Percentiles rank a stretch among this genome's conserved stretches.
Evolutionary conservation across 2,797 vertebrate species (phyloP).

Genomic region (Falco biarmicus): DNA sequence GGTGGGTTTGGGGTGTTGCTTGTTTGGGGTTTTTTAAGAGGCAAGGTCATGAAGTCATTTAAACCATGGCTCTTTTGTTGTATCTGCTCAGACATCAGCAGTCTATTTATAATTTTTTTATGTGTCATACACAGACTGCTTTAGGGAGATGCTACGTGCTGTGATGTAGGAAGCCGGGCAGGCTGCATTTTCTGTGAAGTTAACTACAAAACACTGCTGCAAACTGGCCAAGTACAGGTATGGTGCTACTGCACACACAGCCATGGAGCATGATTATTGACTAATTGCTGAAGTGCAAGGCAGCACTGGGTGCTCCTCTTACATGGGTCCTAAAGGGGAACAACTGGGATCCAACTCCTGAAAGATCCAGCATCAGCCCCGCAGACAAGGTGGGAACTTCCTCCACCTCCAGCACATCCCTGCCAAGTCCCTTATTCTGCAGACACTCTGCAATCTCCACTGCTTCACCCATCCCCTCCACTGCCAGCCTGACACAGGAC

Average conservation of each 20-base stretch:
- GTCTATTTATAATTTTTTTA: slow-evolving; percentile 25
- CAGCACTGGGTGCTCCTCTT: background rate
- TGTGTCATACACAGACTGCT: background rate
- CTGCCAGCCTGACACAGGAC: background rate
- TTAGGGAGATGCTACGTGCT: background rate
- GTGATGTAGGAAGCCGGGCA: background rate
- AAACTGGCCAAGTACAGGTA: background rate
- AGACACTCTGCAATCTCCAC: background rate
- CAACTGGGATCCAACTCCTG: background rate
- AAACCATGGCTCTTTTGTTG: background rate
- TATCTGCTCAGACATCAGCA: background rate
- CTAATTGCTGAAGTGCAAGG: background rate
- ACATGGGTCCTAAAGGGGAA: background rate
- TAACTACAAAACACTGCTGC: slow-evolving; percentile 29
- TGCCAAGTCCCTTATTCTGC: background rate
- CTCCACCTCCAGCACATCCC: background rate
- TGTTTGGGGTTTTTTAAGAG: background rate
- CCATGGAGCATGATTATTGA: background rate
- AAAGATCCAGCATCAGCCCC: background rate
- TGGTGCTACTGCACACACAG: background rate
- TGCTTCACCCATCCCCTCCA: background rate
- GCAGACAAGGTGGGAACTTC: background rate
- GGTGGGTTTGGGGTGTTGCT: background rate
- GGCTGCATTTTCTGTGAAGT: background rate
- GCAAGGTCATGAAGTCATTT: background rate